A percentile compares a stretch with the other conserved stretches of the same genome.
Evolutionary conservation across 2,888 invertebrate species (phyloP).

Genomic region (Yponomeuta sedellus): DNA sequence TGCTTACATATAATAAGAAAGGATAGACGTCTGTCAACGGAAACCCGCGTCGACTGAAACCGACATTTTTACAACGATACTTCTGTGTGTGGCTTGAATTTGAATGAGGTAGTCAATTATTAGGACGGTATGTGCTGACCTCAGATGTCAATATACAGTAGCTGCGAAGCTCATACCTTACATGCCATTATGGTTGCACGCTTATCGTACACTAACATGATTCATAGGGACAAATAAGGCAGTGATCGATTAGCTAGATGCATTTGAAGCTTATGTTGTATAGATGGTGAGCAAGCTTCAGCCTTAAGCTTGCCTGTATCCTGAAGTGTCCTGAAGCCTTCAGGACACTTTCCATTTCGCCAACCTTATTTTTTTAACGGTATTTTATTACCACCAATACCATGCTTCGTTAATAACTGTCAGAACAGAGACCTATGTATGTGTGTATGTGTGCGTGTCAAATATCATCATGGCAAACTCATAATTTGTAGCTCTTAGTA

Average conservation of each 20-base stretch:
- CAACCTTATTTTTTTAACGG: too few species aligned
- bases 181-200: background rate
- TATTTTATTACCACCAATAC: too few species aligned
- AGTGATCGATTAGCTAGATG: background rate
- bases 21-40: background rate
- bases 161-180: background rate
- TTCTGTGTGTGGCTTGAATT: background rate
- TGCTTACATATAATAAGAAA: too few species aligned
- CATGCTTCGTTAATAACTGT: too few species aligned
- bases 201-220: background rate
- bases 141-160: background rate
- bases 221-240: conserved; percentile 6
- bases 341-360: too few species aligned
- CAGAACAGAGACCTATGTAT: too few species aligned
- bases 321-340: too few species aligned
- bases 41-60: background rate
- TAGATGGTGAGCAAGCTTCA: background rate
- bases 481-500: too few species aligned
- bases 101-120: background rate
- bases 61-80: background rate
- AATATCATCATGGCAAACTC: too few species aligned
- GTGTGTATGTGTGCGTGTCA: too few species aligned
- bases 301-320: too few species aligned
- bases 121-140: background rate
- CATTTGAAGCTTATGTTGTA: background rate